These are phyloP conservation scores for Molorchus minor DNA, from an alignment of 2,888 invertebrate genomes.

Conservation along the genomic window DNA sequence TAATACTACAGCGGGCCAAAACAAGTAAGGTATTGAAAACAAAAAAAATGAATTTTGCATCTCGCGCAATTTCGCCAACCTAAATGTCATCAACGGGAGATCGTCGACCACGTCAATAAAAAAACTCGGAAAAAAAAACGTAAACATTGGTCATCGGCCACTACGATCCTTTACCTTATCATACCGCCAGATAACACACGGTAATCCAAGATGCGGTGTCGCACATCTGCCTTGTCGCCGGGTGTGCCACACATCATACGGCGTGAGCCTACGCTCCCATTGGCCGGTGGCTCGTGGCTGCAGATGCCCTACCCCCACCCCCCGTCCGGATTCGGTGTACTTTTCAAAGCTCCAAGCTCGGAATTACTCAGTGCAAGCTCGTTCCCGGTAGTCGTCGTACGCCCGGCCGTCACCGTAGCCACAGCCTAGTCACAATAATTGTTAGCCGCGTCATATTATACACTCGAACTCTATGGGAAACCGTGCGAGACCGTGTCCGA, in stretches of 20 bases:
- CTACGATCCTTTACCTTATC: not conserved
- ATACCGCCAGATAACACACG: too few species aligned
- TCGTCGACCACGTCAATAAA: too few species aligned
- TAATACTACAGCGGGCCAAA: too few species aligned
- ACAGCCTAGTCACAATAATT: not conserved
- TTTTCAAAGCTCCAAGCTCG: conserved; percentile 51
- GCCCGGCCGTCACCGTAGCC: conserved; percentile 15
- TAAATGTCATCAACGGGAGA: too few species aligned
- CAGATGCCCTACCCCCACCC: conserved; percentile 57
- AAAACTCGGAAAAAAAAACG: not conserved
- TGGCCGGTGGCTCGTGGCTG: conserved; percentile 67
- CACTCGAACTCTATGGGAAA: conserved; percentile 14
- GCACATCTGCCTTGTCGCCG: conserved; percentile 55
- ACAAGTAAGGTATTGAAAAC: too few species aligned
- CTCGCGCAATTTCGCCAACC: too few species aligned
- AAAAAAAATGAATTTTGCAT: too few species aligned
- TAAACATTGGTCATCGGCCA: not conserved
- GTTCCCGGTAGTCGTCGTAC: not conserved
- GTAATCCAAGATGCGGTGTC: conserved; percentile 52
- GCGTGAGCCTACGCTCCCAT: conserved; percentile 67
- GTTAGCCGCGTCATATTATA: conserved; percentile 17
- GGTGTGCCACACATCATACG: conserved; percentile 65
- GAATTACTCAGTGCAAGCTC: conserved; percentile 44
- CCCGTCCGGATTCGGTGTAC: conserved; percentile 42
- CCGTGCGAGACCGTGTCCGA: conserved; percentile 25